Evolutionary conservation across 1,140 invertebrate genomes (phyloP), one percentile per base, ranked within the genome.

Genomic region (Pteromalus puparum): DNA sequence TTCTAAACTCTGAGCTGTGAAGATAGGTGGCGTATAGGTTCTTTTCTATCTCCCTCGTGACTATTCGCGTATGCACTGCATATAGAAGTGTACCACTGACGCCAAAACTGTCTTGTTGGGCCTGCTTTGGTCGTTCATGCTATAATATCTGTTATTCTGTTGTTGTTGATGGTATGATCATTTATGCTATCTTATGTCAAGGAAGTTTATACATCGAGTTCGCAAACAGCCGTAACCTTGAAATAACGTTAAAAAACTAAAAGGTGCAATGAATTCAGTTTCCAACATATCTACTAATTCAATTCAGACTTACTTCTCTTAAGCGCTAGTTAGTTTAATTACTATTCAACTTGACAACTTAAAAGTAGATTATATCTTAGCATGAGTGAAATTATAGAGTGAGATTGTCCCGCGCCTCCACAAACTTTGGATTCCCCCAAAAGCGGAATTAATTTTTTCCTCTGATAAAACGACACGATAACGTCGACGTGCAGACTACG

Each of bases 351-450:
- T 70, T 46, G 46, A 70, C 79, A 46, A 72, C 13, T 68, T 70
- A 48, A 70, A 80, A 70, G 38, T 80, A 80, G 67, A 80, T 80
- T 80, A 70, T 46, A 48, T 48, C 78, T 70, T 80, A 26, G 42
- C 18, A 15, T 48, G 24, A 28, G 24, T 72, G 30, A 70, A 70
- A 80, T 81, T n/a, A 73, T 73, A 72, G 42, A 81, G 68, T 34
- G 15, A 73, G 15, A 68, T n/a, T 15, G 21, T 61, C 53, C 53
- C 53, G 21, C 2, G 53, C 53, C 53, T 21, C 53, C 53, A 21
- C 53, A 61, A 61, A 61, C 53, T 61, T 61, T 21, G 53, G 53
- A 61, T 61, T 61, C 21, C 53, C 5, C 53, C 53, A 61, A 61
- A 61, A 21, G 18, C 53, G 26, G 65, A 67, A 61, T 61, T 1